Conservation (phyloP, 2,888 invertebrate species). For the Diloba caeruleocephala region DNA sequence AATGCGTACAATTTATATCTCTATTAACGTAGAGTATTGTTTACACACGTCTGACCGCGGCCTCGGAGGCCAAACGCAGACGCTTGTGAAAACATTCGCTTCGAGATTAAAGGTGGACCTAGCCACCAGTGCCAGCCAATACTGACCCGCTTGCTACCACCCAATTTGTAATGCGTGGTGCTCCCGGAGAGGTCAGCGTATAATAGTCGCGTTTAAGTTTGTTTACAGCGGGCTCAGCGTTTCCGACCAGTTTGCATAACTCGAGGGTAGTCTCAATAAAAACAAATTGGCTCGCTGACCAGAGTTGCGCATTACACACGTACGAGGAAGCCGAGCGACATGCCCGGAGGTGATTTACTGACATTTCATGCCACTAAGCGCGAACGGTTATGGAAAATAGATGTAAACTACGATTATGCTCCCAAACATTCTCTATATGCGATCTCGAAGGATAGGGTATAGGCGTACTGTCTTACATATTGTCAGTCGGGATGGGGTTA, state of each 20-base stretch:
- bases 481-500: no score
- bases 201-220: constrained; percentile 78
- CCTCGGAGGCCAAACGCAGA: constrained; percentile 78
- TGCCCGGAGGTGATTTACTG: constrained; percentile 81
- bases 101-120: constrained; percentile 85
- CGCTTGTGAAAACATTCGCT: constrained; percentile 84
- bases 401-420: constrained; percentile 56
- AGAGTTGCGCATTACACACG: constrained; percentile 85
- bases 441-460: constrained; percentile 17
- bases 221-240: constrained; percentile 86
- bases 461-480: no score
- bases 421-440: constrained; percentile 38
- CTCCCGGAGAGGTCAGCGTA: constrained; percentile 59
- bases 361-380: constrained; percentile 65
- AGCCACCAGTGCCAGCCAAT: constrained; percentile 65
- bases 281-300: constrained; percentile 87
- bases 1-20: constrained; percentile 86
- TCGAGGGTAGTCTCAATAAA: constrained; percentile 88
- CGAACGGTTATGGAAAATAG: constrained; percentile 60
- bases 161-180: constrained; percentile 41
- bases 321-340: constrained; percentile 85
- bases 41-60: constrained; percentile 81
- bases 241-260: constrained; percentile 87
- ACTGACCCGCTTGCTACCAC: constrained; percentile 59
- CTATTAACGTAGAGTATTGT: constrained; percentile 86